Evolutionary conservation across 92 coral and sea anemone species (phyloP).

Genomic region (Parazoanthus atlanticus): DNA sequence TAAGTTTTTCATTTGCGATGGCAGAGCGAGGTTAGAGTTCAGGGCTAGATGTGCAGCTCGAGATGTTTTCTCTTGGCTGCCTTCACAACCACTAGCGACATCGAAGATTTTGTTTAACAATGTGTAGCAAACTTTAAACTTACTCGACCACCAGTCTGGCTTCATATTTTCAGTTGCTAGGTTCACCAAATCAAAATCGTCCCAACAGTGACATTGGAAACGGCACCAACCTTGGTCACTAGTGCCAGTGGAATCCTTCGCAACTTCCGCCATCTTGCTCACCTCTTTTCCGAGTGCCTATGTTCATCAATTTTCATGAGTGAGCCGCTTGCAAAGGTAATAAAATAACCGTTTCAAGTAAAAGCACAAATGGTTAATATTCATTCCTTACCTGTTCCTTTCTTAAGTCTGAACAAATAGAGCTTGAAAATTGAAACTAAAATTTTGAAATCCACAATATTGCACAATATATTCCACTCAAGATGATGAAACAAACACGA

Average conservation of each 20-base stretch:
- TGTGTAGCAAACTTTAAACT: background rate
- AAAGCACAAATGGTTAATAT: constrained; percentile 1
- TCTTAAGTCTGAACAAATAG: background rate
- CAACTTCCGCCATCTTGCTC: background rate
- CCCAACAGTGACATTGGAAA: background rate
- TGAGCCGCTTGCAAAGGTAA: constrained; percentile 11
- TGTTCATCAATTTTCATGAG: background rate
- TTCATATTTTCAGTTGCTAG: background rate
- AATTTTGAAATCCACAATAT: background rate
- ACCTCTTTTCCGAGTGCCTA: background rate
- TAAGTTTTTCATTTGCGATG: constrained; percentile 3
- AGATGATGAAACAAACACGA: constrained; percentile 2
- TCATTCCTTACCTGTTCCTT: constrained; percentile 7
- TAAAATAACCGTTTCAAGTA: constrained; percentile 3
- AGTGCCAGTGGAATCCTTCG: background rate
- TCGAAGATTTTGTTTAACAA: constrained; percentile 7
- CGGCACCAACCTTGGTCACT: background rate
- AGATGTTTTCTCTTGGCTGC: constrained; percentile 1
- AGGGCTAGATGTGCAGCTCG: constrained; percentile 9
- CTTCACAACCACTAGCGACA: background rate
- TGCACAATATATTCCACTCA: background rate
- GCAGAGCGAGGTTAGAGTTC: constrained; percentile 9
- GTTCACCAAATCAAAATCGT: constrained; percentile 6
- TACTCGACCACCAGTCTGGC: constrained; percentile 2
- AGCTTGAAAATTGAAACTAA: background rate